Conservation (phyloP, 2,888 invertebrate species). For the Bimastos eiseni region DNA sequence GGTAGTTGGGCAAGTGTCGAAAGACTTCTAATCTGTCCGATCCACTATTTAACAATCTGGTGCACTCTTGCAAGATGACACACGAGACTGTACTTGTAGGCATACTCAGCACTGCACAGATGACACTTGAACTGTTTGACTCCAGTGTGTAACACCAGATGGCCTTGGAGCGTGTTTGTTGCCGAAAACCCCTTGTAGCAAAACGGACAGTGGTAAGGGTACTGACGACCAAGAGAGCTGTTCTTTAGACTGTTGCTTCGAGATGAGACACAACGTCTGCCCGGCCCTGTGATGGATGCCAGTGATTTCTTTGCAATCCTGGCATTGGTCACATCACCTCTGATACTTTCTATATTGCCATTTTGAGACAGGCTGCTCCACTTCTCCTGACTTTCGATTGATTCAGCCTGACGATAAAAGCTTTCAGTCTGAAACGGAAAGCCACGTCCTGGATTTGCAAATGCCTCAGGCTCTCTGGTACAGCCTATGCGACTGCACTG, state of each 20-base stretch:
- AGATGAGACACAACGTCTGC: not conserved
- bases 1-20: no score
- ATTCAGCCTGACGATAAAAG: not conserved
- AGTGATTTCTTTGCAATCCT: not conserved
- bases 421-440: not conserved
- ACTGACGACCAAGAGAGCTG: not conserved
- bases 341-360: not conserved
- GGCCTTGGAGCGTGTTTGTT: conserved; percentile 20
- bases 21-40: no score
- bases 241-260: not conserved
- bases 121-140: conserved; percentile 23
- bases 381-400: not conserved
- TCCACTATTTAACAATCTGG: not conserved
- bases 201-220: conserved; percentile 26
- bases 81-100: not conserved
- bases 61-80: not conserved
- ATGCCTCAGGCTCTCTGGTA: not conserved
- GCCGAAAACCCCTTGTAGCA: conserved; percentile 25
- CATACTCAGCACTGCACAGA: conserved; percentile 16
- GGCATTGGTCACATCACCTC: not conserved
- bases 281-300: not conserved
- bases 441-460: not conserved
- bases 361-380: not conserved
- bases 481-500: not conserved
- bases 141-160: conserved; percentile 28